phyloP scores from a whole-genome alignment of 2,113 vertebrate genomes.

The Elaphurus davidianus region DNA sequence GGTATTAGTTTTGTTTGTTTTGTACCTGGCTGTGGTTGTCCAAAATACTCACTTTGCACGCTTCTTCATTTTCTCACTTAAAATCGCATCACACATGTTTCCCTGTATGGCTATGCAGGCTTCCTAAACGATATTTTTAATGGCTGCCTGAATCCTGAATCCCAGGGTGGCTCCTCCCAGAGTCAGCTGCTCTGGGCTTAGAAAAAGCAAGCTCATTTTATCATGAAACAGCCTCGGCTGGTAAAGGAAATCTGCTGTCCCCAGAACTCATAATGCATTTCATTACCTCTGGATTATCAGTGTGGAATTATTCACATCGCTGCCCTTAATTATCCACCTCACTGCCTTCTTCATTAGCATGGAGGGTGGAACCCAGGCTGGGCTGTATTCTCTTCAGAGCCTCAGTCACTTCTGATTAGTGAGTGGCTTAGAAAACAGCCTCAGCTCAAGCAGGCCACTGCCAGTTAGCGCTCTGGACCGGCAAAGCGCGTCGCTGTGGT shows the following conservation, averaged over 20 bases:
- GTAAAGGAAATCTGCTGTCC: slow-evolving; percentile 30
- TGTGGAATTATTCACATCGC: slow-evolving; percentile 73
- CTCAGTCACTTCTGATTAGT: slow-evolving; percentile 69
- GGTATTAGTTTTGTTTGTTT: neutral
- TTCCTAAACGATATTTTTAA: neutral
- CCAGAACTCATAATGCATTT: slow-evolving; percentile 56
- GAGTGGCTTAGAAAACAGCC: slow-evolving; percentile 51
- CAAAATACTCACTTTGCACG: neutral
- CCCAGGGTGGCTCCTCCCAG: neutral
- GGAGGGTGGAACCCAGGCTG: slow-evolving; percentile 42
- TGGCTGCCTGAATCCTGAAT: neutral
- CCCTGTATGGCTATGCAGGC: neutral
- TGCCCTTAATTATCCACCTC: slow-evolving; percentile 72
- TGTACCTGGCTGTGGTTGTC: neutral
- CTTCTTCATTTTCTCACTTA: neutral
- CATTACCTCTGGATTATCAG: slow-evolving; percentile 68
- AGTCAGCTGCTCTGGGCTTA: neutral
- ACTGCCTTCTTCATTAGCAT: slow-evolving; percentile 70
- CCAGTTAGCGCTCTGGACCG: neutral
- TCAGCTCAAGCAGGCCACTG: slow-evolving; percentile 28
- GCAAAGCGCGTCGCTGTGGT: slow-evolving; percentile 35
- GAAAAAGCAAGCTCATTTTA: slow-evolving; percentile 22
- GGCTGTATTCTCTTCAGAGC: slow-evolving; percentile 45
- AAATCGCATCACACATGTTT: neutral
- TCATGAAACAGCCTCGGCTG: slow-evolving; percentile 17